These are phyloP conservation scores for Papilio dardanus DNA, from an alignment of 1,140 invertebrate genomes.

Conservation along the genomic window DNA sequence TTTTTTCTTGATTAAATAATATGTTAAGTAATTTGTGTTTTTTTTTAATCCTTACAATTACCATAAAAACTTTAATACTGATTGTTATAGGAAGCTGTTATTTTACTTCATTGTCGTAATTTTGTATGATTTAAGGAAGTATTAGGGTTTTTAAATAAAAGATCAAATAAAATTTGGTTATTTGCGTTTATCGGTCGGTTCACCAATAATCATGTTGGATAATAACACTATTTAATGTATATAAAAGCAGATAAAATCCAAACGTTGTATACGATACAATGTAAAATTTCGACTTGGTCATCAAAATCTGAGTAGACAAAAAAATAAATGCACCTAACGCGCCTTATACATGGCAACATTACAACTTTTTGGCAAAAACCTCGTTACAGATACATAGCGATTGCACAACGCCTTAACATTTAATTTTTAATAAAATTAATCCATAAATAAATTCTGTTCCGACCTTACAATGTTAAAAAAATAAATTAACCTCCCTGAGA, in stretches of 20 bases:
- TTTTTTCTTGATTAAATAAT: neutral
- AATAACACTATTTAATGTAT: constrained; percentile 71
- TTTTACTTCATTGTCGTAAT: too few species aligned
- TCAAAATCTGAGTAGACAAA: constrained; percentile 65
- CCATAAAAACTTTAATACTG: neutral
- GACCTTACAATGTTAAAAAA: constrained; percentile 51
- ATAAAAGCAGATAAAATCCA: constrained; percentile 70
- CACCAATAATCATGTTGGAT: constrained; percentile 65
- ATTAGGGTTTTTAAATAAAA: constrained; percentile 45
- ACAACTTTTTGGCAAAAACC: constrained; percentile 63
- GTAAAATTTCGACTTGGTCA: constrained; percentile 60
- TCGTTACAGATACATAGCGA: constrained; percentile 54
- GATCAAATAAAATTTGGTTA: constrained; percentile 59
- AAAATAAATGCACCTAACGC: constrained; percentile 73
- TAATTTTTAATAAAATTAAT: constrained; percentile 43
- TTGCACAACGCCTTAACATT: constrained; percentile 50
- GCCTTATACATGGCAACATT: constrained; percentile 72
- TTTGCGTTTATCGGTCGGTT: constrained; percentile 68
- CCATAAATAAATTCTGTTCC: constrained; percentile 46
- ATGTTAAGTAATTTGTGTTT: neutral
- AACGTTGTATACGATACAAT: constrained; percentile 64
- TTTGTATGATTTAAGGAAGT: neutral
- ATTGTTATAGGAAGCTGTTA: too few species aligned
- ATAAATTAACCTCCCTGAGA: constrained; percentile 55
- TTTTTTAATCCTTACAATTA: neutral